Conservation (phyloP, 2,113 vertebrate genomes). For the Elachura formosa region DNA sequence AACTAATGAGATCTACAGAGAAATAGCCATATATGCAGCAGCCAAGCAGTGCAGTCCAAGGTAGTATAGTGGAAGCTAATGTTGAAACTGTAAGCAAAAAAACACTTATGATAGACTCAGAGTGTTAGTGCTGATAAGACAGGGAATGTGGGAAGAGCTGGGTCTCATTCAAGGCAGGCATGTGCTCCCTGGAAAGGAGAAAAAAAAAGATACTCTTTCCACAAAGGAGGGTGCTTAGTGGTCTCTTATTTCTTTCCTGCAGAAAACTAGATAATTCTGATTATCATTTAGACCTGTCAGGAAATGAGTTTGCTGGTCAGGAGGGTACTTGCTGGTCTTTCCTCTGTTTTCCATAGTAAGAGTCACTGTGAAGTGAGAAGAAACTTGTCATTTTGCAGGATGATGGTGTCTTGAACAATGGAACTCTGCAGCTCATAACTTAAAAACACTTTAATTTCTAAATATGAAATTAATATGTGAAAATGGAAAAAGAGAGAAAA, state of each 20-base stretch:
- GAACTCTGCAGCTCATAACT: neutral
- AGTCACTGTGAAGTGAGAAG: neutral
- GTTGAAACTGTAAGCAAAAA: neutral
- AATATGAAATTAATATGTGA: neutral
- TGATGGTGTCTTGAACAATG: neutral
- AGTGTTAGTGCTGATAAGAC: neutral
- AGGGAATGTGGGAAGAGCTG: neutral
- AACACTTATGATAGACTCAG: neutral
- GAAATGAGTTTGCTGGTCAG: neutral
- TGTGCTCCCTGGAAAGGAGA: neutral
- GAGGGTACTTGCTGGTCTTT: neutral
- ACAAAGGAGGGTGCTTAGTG: neutral
- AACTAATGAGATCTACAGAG: neutral
- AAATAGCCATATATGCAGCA: neutral
- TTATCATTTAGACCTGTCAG: conserved; percentile 1
- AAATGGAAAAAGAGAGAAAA: neutral
- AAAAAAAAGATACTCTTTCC: conserved; percentile 3
- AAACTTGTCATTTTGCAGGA: neutral
- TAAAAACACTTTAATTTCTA: neutral
- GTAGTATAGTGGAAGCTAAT: neutral
- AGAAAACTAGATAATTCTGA: conserved; percentile 9
- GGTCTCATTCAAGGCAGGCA: neutral
- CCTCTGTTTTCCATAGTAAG: neutral
- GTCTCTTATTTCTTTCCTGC: conserved; percentile 34
- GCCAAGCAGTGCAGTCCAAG: neutral